Evolutionary conservation across 2,888 invertebrate species (phyloP), one percentile per base, ranked within the genome.

Genomic region (Rotaria macrura): DNA sequence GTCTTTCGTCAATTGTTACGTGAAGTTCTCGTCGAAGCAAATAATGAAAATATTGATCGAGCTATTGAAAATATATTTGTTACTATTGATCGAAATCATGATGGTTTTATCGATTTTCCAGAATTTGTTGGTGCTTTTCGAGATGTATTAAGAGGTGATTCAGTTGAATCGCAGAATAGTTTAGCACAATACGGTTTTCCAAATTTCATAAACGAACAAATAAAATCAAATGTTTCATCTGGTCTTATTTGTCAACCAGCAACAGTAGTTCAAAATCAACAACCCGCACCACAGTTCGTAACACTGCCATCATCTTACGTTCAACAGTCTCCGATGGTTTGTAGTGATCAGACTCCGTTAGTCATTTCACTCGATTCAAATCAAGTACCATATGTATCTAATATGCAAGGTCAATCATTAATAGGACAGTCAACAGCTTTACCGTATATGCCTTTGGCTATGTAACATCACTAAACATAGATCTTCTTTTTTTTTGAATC

Each of bases 21-120:
- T n/a, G 79, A 79, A 20, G 43, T 43, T 20, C 43, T 79, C 4
- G n/a, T 79, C 1, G 79, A 79, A 12, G 43, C 43, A 43, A 79
- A 79, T 79, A 79, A 79, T n/a, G 79, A 79, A 79, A 25, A 79
- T 40, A 14, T 79, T 43, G 79, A 79, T 79, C 79, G 79, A 43
- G 14, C 43, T 25, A 43, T 79, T n/a, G 79, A 79, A 43, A 79
- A 79, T 43, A 43, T 79, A 38, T 79, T 79, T 43, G 17, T 79
- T 25, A 25, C 25, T n/a, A 43, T 79, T 43, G 79, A 79, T 79
- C 79, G 79, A 25, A 79, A 79, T 43, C 79, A 6, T 79, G 79
- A 79, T 79, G 79, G 79, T 79, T 79, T n/a, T 10, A 79, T 79
- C n/a, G 79, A 79, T 43, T 79, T 79, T 43, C 43, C 79, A 10